These are phyloP conservation scores for Campylorhamphus procurvoides DNA, from an alignment of 2,113 vertebrate genomes.

Conservation along the genomic window DNA sequence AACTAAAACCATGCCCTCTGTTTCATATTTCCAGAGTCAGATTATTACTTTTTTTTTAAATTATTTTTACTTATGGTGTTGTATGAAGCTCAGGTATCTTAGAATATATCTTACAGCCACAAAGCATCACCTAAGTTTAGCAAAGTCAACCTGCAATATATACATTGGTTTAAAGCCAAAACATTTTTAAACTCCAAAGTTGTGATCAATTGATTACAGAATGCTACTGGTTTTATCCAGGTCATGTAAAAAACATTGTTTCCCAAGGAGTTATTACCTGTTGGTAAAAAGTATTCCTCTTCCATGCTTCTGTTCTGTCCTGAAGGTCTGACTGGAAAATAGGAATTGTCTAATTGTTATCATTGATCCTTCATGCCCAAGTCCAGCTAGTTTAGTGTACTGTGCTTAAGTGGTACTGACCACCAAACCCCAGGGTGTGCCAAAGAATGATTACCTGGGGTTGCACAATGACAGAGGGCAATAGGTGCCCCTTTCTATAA, in stretches of 20 bases:
- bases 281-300: constrained; percentile 10
- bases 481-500: background rate
- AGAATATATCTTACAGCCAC: background rate
- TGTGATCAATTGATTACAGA: background rate
- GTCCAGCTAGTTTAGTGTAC: background rate
- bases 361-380: background rate
- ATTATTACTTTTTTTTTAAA: background rate
- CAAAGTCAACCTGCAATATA: background rate
- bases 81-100: background rate
- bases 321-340: constrained; percentile 23
- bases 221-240: background rate
- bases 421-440: background rate
- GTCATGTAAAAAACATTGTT: background rate
- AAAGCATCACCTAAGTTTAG: background rate
- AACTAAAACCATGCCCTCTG: background rate
- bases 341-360: background rate
- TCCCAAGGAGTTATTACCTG: background rate
- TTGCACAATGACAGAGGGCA: background rate
- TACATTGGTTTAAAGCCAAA: background rate
- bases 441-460: background rate
- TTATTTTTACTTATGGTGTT: background rate
- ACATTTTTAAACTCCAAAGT: background rate
- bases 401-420: background rate
- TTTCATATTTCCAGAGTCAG: background rate
- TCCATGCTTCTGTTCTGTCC: background rate